A percentile compares a stretch with the other conserved stretches of the same genome.
Evolutionary conservation across 2,888 invertebrate species (phyloP).

Genomic region (Sclerodermus sp.): DNA sequence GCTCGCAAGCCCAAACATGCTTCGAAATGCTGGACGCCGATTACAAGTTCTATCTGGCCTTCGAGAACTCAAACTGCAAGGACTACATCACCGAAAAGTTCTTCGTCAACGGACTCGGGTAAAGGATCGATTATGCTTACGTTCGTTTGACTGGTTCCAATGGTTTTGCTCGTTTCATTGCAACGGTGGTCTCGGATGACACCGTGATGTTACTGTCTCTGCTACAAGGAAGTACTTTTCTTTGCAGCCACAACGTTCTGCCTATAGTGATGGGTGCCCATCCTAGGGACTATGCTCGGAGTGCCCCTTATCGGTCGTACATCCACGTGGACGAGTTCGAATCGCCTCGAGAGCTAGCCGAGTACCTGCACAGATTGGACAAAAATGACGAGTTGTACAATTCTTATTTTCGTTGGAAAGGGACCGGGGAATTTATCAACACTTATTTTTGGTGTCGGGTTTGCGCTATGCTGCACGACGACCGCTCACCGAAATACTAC

Average conservation of each 20-base stretch:
- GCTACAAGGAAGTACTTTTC: too few relatives aligned
- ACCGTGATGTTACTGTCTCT: too few relatives aligned
- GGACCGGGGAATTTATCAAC: constrained; percentile 94
- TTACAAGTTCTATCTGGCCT: constrained; percentile 96
- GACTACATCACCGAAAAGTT: constrained; percentile 98
- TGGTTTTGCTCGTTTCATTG: too few relatives aligned
- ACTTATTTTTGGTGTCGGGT: constrained; percentile 93
- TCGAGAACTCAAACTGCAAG: constrained; percentile 95
- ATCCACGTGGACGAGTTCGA: constrained; percentile 96
- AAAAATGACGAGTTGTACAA: constrained; percentile 88
- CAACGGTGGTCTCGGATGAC: too few relatives aligned
- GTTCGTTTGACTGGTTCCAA: not conserved
- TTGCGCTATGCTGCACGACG: constrained; percentile 81
- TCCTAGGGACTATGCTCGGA: constrained; percentile 85
- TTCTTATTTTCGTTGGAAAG: constrained; percentile 92
- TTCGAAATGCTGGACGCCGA: constrained; percentile 87
- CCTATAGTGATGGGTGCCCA: constrained; percentile 97
- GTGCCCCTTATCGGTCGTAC: constrained; percentile 88
- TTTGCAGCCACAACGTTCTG: constrained; percentile 79
- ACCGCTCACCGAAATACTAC: constrained; percentile 66
- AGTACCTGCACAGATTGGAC: constrained; percentile 82
- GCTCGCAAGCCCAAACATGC: constrained; percentile 79
- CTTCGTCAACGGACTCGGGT: constrained; percentile 91
- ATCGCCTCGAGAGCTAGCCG: constrained; percentile 82
- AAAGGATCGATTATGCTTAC: constrained; percentile 14